Conservation (phyloP, 30 jellyfish, hydroid and myxozoan genomes). For the Catostylus mosaicus region DNA sequence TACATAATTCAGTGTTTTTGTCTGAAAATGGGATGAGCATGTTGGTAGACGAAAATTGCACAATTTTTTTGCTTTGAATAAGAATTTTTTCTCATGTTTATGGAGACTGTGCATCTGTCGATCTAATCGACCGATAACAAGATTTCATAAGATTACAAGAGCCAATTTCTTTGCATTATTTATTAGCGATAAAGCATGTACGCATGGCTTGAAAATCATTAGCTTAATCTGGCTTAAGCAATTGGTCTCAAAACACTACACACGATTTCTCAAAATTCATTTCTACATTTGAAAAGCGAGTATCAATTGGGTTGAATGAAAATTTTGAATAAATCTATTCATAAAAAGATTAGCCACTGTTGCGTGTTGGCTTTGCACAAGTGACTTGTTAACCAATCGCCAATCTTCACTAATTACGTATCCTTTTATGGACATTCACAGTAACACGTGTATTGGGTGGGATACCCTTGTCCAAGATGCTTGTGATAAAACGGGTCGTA, state of each 20-base stretch:
- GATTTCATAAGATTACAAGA: slow-evolving; percentile 24
- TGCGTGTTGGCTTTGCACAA: neutral
- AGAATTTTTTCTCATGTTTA: neutral
- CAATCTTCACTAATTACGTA: neutral
- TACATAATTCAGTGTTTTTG: no score
- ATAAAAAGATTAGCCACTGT: slow-evolving; percentile 8
- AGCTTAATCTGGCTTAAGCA: slow-evolving; percentile 24
- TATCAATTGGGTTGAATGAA: neutral
- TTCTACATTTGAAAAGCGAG: slow-evolving; percentile 22
- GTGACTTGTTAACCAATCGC: neutral
- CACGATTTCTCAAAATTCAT: slow-evolving; percentile 22
- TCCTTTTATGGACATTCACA: no score
- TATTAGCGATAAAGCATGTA: slow-evolving; percentile 8
- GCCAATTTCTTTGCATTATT: slow-evolving; percentile 23
- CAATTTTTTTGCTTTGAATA: neutral
- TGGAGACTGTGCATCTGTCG: slow-evolving; percentile 31
- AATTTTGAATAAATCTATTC: neutral
- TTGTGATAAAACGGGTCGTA: no score
- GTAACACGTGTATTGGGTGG: no score
- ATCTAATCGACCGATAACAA: slow-evolving; percentile 28
- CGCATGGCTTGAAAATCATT: slow-evolving; percentile 47
- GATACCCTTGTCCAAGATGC: no score
- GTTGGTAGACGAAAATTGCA: no score
- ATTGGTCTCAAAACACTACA: slow-evolving; percentile 35
- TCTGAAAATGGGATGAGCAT: no score